Evolutionary conservation across 2,888 invertebrate species (phyloP), one percentile per base, ranked within the genome.

Genomic region (Clivina fossor): DNA sequence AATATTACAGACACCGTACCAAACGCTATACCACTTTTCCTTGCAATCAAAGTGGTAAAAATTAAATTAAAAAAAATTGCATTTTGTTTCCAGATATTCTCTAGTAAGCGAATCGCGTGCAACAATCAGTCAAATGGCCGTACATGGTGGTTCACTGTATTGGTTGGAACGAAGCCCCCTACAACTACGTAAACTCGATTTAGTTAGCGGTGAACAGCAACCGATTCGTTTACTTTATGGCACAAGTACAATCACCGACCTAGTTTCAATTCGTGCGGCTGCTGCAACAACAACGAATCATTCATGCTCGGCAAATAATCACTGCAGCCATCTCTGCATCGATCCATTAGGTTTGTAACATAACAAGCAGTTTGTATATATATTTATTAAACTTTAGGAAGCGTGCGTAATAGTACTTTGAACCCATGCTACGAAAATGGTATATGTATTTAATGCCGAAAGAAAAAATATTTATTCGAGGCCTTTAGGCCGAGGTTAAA

Each of bases 281-380:
- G 76, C 76, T 63, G 73, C 77, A 30, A n/a, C n/a, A n/a, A n/a
- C n/a, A n/a, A n/a, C n/a, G n/a, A 78, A 79, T 53, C 83, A 88
- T 66, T 78, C 82, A 1, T 88, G 88, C 65, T 78, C 81, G 15
- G 78, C 80, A 5, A 66, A 71, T 15, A 73, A 75, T 38, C 63
- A 80, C 78, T 89, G 88, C 62, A 84, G 86, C 0, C 86, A 88
- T 66, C 79, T 88, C 59, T 89, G 88, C 69, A 83, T 91, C 62
- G 76, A n/a, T n/a, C n/a, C n/a, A n/a, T n/a, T n/a, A n/a, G n/a
- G n/a, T n/a, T n/a, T n/a, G n/a, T n/a, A n/a, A n/a, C n/a, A n/a
- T n/a, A n/a, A n/a, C n/a, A n/a, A n/a, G n/a, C n/a, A n/a, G n/a
- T n/a, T n/a, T n/a, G n/a, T n/a, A n/a, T n/a, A n/a, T n/a, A n/a